Percentiles rank a stretch among this genome's conserved stretches.
Conservation (phyloP, 2,797 vertebrate species). For the Phataginus tricuspis region DNA sequence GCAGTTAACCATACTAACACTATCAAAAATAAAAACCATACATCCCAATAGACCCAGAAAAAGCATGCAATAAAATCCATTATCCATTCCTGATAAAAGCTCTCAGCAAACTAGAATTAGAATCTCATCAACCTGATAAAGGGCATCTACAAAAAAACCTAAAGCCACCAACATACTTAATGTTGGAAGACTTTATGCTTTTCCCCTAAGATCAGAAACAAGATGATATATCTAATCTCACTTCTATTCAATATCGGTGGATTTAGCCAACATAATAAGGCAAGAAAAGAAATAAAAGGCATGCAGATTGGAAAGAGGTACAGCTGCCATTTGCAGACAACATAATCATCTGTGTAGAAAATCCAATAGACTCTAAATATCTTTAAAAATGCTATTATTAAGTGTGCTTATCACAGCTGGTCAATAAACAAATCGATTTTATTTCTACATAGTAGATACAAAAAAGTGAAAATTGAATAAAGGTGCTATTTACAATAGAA, state of each 20-base stretch:
- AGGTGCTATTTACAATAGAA: not conserved
- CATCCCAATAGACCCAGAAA: not conserved
- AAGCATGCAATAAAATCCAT: not conserved
- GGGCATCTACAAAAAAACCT: not conserved
- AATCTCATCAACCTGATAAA: not conserved
- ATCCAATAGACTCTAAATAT: not conserved
- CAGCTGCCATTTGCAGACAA: not conserved
- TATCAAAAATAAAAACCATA: not conserved
- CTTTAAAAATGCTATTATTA: not conserved
- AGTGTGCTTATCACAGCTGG: not conserved
- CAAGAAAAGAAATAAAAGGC: constrained; percentile 30
- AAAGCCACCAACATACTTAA: not conserved
- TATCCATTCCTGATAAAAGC: not conserved
- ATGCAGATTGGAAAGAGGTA: not conserved
- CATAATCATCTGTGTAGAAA: not conserved
- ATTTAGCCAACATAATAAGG: not conserved
- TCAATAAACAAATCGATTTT: constrained; percentile 9
- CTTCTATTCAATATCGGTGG: not conserved
- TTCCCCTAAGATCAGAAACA: not conserved
- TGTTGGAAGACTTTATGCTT: not conserved
- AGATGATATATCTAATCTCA: not conserved
- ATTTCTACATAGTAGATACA: not conserved
- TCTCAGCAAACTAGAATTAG: not conserved
- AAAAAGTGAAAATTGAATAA: not conserved
- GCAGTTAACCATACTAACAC: not conserved